Conservation (phyloP, 2,113 vertebrate genomes). For the Cromileptes altivelis region DNA sequence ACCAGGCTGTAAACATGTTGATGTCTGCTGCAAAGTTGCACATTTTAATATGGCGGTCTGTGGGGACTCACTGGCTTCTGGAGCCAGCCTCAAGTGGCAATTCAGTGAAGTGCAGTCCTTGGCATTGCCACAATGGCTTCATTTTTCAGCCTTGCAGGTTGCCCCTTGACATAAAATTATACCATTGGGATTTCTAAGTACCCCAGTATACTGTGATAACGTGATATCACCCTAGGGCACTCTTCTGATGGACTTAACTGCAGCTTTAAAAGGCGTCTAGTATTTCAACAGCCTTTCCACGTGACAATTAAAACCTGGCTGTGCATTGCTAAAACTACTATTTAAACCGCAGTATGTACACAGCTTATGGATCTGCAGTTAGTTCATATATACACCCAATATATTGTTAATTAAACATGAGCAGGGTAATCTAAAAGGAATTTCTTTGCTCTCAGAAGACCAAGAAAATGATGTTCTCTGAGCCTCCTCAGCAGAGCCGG, state of each 20-base stretch:
- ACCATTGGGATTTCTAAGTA: too few species aligned
- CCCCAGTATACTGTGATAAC: too few species aligned
- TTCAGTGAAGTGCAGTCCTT: too few species aligned
- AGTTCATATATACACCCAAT: conserved; percentile 1
- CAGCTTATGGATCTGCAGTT: neutral
- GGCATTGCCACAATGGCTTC: too few species aligned
- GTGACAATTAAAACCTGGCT: neutral
- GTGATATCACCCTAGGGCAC: neutral
- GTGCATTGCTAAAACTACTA: neutral
- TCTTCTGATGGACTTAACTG: conserved; percentile 49
- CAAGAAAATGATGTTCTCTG: conserved; percentile 47
- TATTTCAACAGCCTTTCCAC: conserved; percentile 10
- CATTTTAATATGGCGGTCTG: too few species aligned
- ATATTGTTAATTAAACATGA: conserved; percentile 56
- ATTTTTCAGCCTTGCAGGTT: too few species aligned
- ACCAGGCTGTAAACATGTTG: too few species aligned
- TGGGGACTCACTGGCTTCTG: too few species aligned
- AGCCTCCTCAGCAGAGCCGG: conserved; percentile 26
- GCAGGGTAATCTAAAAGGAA: conserved; percentile 27
- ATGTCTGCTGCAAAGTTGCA: too few species aligned
- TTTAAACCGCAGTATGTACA: conserved; percentile 15
- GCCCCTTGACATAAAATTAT: too few species aligned
- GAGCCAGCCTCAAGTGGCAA: too few species aligned
- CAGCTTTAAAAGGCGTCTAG: conserved; percentile 18
- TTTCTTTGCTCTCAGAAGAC: conserved; percentile 44